Percentiles rank a stretch among this genome's conserved stretches.
Evolutionary conservation across 2,113 vertebrate species (phyloP).

Genomic region (Anarhynchus alexandrinus): DNA sequence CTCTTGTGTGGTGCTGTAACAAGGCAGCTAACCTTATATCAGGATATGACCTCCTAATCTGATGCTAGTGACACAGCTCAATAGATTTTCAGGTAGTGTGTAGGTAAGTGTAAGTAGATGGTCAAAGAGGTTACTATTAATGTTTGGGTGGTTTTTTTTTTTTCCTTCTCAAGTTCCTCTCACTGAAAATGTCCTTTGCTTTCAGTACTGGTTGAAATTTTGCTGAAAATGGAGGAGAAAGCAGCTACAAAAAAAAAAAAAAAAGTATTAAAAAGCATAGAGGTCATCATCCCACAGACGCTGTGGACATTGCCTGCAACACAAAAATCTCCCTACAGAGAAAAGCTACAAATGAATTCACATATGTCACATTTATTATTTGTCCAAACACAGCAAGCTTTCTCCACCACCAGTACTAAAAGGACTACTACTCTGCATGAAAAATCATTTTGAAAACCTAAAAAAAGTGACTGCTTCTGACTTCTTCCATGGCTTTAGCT

Average conservation of each 20-base stretch:
- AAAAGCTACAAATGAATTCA: background rate
- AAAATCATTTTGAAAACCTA: background rate
- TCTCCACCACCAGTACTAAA: background rate
- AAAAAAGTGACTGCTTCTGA: background rate
- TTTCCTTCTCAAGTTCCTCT: background rate
- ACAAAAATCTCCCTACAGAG: background rate
- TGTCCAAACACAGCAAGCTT: background rate
- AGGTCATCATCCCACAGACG: background rate
- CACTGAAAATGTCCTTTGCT: background rate
- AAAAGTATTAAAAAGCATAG: background rate
- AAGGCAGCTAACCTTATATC: background rate
- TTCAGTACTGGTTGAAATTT: background rate
- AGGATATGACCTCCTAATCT: background rate
- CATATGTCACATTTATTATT: background rate
- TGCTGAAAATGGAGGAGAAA: background rate
- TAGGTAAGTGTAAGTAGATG: background rate
- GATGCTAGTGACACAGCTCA: background rate
- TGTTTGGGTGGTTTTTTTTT: fast-evolving
- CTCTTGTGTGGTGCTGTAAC: background rate
- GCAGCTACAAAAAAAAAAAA: background rate
- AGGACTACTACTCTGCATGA: background rate
- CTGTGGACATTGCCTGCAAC: background rate
- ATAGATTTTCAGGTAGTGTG: background rate
- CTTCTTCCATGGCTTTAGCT: background rate
- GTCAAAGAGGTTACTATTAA: background rate